phyloP scores from a whole-genome alignment of 2,888 invertebrate genomes.

The Cremastinae sp. region DNA sequence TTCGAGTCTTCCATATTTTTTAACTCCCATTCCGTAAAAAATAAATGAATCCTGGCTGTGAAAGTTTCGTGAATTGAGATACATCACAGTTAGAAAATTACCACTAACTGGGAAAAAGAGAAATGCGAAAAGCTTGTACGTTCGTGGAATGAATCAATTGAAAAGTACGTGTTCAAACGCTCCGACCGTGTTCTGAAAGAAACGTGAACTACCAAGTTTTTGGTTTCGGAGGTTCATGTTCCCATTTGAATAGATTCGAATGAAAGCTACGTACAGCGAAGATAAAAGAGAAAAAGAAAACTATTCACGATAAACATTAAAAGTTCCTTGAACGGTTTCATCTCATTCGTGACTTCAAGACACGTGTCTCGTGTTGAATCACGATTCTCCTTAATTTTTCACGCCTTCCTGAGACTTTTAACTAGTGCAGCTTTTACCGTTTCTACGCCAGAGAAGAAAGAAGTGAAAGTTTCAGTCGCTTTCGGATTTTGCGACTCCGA shows the following conservation, averaged over 20 bases:
- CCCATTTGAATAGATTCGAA: neutral
- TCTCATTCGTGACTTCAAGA: conserved; percentile 42
- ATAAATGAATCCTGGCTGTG: neutral
- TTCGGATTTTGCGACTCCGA: too few species aligned
- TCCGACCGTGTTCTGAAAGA: conserved; percentile 14
- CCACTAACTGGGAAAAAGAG: neutral
- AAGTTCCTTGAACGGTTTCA: conserved; percentile 30
- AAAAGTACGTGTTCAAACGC: conserved; percentile 35
- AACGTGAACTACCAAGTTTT: conserved; percentile 25
- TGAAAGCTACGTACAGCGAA: conserved; percentile 1
- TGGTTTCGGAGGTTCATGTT: conserved; percentile 4
- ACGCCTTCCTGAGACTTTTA: conserved; percentile 6
- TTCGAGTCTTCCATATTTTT: neutral
- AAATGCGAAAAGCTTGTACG: neutral
- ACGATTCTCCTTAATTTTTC: conserved; percentile 46
- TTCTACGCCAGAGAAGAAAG: neutral
- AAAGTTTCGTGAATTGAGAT: conserved; percentile 5
- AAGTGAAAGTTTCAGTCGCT: too few species aligned
- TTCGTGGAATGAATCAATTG: conserved; percentile 15
- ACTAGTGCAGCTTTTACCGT: conserved; percentile 7
- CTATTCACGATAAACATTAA: conserved; percentile 2
- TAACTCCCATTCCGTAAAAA: neutral
- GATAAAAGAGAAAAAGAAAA: neutral
- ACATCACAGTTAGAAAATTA: neutral
- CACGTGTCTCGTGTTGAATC: conserved; percentile 34